Conservation (phyloP, 2,888 invertebrate species). For the Rotaria macrura region DNA sequence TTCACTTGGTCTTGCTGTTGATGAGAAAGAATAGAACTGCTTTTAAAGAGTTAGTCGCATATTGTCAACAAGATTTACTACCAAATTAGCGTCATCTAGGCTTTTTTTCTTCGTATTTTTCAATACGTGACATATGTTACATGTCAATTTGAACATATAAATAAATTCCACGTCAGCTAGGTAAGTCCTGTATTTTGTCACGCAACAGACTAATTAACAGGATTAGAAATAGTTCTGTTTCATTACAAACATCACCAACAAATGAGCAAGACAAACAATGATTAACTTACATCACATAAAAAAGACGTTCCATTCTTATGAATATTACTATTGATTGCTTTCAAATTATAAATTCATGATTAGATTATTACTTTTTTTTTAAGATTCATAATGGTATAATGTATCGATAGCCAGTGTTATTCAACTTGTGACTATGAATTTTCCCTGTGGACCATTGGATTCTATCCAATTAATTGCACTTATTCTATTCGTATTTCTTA, state of each 20-base stretch:
- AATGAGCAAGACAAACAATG: not conserved
- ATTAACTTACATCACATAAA: not conserved
- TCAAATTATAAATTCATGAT: not conserved
- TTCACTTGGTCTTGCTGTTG: not conserved
- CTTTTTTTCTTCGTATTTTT: not conserved
- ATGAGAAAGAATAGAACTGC: not conserved
- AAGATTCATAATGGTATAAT: not conserved
- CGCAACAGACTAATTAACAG: not conserved
- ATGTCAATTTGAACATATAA: not conserved
- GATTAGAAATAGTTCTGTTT: not conserved
- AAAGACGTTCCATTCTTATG: not conserved
- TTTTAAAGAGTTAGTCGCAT: not conserved
- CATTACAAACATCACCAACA: not conserved
- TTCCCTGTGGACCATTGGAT: not conserved
- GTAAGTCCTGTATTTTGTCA: not conserved
- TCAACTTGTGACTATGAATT: not conserved
- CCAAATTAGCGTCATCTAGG: not conserved
- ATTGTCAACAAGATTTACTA: not conserved
- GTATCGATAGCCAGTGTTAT: not conserved
- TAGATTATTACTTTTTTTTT: not conserved
- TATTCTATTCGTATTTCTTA: not conserved
- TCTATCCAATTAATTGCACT: not conserved
- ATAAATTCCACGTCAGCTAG: not conserved
- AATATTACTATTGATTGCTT: not conserved
- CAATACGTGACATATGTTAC: not conserved